Evolutionary conservation across 2,113 vertebrate genomes (phyloP).

Genomic region (Talpa occidentalis): DNA sequence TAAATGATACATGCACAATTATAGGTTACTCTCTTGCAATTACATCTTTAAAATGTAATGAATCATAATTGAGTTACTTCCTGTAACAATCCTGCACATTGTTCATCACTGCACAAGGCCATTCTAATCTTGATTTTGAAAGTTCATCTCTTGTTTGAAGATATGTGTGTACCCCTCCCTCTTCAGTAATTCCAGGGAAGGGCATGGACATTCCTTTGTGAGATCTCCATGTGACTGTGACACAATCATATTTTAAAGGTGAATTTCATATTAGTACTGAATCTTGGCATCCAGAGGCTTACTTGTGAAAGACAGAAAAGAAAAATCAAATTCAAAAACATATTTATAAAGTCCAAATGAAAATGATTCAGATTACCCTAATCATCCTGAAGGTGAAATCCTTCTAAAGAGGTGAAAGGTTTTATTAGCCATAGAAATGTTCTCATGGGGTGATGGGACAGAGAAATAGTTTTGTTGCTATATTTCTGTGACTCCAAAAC

Average conservation of each 20-base stretch:
- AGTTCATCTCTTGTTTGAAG: neutral
- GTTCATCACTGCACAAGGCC: neutral
- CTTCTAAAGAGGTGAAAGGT: neutral
- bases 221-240: neutral
- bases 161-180: neutral
- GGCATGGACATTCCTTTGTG: neutral
- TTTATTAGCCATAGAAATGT: neutral
- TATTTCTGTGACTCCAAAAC: neutral
- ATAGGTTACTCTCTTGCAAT: conserved; percentile 53
- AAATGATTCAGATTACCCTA: neutral
- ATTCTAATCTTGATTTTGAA: neutral
- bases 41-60: conserved; percentile 60
- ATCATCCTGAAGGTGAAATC: rapidly evolving
- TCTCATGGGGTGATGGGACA: neutral
- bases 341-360: neutral
- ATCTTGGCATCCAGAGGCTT: neutral
- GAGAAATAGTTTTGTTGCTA: neutral
- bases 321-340: neutral
- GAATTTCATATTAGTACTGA: neutral
- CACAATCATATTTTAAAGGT: neutral
- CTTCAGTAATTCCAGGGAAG: neutral
- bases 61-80: conserved; percentile 64
- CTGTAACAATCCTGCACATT: conserved; percentile 21
- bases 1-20: conserved; percentile 43
- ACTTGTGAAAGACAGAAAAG: neutral